Base-by-base conservation (phyloP, 1,140 invertebrate genomes). In the Metopolophium dirhodum region DNA sequence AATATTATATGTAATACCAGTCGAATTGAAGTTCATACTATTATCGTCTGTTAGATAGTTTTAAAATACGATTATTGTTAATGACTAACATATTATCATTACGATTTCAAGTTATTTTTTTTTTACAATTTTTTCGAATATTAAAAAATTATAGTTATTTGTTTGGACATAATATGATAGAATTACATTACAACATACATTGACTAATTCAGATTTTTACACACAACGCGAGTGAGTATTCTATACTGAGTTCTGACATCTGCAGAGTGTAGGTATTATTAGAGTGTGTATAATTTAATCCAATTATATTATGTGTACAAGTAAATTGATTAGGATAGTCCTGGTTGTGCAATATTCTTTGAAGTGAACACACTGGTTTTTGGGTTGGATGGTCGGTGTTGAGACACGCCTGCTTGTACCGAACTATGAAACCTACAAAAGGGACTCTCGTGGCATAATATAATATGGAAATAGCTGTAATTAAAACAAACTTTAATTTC, bases 401-500 rank as follows among this genome's bases (percentile, higher is more conserved):
- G 18, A 83, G 20, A 37, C 35, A 83, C 77, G 77, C 77, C 77
- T 54, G 22, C 51, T 83, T 37, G 20, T 37, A 83, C 77, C 20
- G 4, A 35, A 37, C 35, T 35, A 77, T n/a, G n/a, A 37, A 82
- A 37, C 18, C 35, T 23, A 83, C 77, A 37, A 37, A 83, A 37
- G 77, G 77, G 35, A 37, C 77, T 83, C 7, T 83, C 22, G 14
- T 77, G 61, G 30, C 61, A 83, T 83, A 83, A 83, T 83, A 83
- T 77, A 77, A 77, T 77, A n/a, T 18, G 61, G n/a, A 83, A 82
- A 83, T 83, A 37, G 77, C 77, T 83, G 77, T 83, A 23, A 83
- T 83, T 83, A 83, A 83, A 37, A 18, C 30, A 83, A 83, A 83
- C 77, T 83, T 82, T 83, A 83, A 83, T 83, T 83, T 83, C 35